Conservation (phyloP, 2,888 invertebrate genomes). For the Napeogenes sylphis region DNA sequence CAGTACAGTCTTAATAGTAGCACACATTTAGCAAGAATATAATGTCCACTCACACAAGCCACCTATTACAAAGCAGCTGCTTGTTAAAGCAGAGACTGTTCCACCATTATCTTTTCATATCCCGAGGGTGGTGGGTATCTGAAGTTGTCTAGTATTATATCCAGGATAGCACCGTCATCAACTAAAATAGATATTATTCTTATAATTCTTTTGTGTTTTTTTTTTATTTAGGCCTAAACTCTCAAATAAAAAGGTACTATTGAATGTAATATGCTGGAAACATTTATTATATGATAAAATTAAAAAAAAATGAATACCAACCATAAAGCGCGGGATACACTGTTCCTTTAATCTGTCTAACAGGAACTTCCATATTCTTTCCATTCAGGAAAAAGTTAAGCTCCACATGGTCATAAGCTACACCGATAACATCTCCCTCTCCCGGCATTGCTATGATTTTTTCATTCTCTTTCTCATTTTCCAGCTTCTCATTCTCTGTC, state of each 20-base stretch:
- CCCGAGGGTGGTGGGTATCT: slow-evolving; percentile 89
- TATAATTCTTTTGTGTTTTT: neutral
- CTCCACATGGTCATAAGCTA: slow-evolving; percentile 97
- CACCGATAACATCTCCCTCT: slow-evolving; percentile 96
- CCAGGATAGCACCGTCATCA: slow-evolving; percentile 98
- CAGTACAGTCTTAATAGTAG: slow-evolving; percentile 25
- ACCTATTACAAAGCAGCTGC: slow-evolving; percentile 18
- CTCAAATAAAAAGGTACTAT: too few species aligned
- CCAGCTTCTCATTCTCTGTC: slow-evolving; percentile 54
- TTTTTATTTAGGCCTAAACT: too few species aligned
- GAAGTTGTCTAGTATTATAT: slow-evolving; percentile 94
- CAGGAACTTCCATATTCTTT: slow-evolving; percentile 88
- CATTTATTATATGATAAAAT: too few species aligned
- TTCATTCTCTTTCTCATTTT: slow-evolving; percentile 44
- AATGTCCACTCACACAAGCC: slow-evolving; percentile 36
- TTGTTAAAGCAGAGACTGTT: slow-evolving; percentile 94
- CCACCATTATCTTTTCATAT: slow-evolving; percentile 96
- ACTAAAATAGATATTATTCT: slow-evolving; percentile 79
- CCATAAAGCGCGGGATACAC: slow-evolving; percentile 96
- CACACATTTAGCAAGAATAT: slow-evolving; percentile 19
- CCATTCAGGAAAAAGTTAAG: slow-evolving; percentile 97
- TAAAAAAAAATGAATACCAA: slow-evolving; percentile 58
- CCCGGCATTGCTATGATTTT: slow-evolving; percentile 78
- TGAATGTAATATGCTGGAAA: too few species aligned
- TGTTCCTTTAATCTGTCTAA: slow-evolving; percentile 92